A percentile compares a stretch with the other conserved stretches of the same genome.
These are phyloP conservation scores for Aselliscus stoliczkanus DNA, from an alignment of 2,797 vertebrate species.

Conservation along the genomic window DNA sequence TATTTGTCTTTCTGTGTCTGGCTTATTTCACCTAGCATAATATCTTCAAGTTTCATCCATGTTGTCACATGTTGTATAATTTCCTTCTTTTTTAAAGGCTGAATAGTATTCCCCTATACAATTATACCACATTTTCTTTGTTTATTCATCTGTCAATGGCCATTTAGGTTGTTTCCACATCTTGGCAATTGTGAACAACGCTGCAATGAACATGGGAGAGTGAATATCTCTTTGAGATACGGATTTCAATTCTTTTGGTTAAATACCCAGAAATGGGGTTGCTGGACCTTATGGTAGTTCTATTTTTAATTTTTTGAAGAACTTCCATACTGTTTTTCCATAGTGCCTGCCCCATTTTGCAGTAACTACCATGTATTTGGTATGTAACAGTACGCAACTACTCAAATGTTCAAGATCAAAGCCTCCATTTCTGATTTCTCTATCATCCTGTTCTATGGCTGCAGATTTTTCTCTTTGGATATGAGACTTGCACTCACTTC, in stretches of 20 bases:
- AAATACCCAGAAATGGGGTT: background rate
- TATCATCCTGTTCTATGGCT: background rate
- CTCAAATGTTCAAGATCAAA: background rate
- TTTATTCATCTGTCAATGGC: background rate
- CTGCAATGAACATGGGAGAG: background rate
- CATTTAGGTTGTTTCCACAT: background rate
- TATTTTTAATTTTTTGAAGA: background rate
- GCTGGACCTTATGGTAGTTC: background rate
- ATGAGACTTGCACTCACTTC: background rate
- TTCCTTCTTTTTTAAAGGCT: background rate
- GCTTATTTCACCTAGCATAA: background rate
- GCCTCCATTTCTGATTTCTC: background rate
- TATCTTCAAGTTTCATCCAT: background rate
- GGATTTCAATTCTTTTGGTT: background rate
- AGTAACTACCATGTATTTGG: background rate
- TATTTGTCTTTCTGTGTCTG: background rate
- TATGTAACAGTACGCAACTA: background rate
- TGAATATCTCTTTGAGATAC: background rate
- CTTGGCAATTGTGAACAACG: background rate
- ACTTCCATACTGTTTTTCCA: background rate
- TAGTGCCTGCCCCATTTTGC: background rate
- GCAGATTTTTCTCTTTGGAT: background rate
- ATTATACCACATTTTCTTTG: background rate
- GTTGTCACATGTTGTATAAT: background rate
- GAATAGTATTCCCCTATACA: background rate